Base-by-base conservation (phyloP, 2,888 invertebrate species). In the Drosophila mimica region DNA sequence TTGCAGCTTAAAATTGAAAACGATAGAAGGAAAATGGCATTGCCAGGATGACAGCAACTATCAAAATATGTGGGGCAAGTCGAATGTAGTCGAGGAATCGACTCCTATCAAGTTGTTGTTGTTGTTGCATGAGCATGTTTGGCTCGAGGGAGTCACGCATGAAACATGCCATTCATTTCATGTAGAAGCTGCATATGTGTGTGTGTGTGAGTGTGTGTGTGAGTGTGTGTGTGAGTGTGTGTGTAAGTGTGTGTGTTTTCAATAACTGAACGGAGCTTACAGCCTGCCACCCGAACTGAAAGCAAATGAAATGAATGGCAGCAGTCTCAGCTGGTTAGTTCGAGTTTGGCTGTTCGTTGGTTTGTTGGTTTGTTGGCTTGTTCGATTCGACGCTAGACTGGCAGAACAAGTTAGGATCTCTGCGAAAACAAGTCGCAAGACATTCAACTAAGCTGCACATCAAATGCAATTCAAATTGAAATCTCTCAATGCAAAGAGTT, bases 401-500 rank as follows among this genome's bases (percentile, higher is more conserved):
- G 38, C 53, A 54, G 60, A 65, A 65, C 52, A 61, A 69, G 69
- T 70, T 64, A 20, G 51, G 30, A 30, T 30, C 48, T 51, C 34
- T 11, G 53, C 36, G 17, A 38, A 31, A 56, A 48, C 53, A 56
- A 64, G 58, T 74, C 67, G 63, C 36, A 72, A 61, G 54, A 73
- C 74, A 74, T 72, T 67, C 70, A 74, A 72, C 81, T 76, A 81
- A 82, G 83, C 75, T 83, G 69, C 83, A 78, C 83, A 83, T 81
- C 81, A 78, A 81, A 78, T 74, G 82, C 83, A 83, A 83, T 81
- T 82, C 83, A 82, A 83, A 82, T 83, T 83, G 83, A 82, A 82
- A 77, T 79, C 82, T 70, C 73, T 75, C 78, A 81, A 78, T 81
- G 81, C 78, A 78, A 56, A 71, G 70, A 70, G 69, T 65, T 57